These are phyloP conservation scores for Onthophagus taurus DNA, from an alignment of 1,140 invertebrate species.

Conservation along the genomic window DNA sequence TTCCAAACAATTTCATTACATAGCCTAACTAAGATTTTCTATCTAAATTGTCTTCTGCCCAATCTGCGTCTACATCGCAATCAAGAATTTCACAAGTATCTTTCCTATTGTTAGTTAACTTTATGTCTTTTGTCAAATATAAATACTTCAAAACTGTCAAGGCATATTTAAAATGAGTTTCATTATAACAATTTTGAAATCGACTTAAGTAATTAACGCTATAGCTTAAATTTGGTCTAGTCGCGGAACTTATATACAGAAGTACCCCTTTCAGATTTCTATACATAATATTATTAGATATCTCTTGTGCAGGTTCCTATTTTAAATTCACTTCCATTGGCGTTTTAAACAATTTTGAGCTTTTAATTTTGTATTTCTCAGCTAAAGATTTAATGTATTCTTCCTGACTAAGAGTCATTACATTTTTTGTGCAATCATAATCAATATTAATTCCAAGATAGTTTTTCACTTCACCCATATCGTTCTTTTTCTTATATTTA, in stretches of 20 bases:
- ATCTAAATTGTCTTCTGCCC: constrained; percentile 33
- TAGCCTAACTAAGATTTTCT: constrained; percentile 34
- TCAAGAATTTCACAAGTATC: constrained; percentile 26
- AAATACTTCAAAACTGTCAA: constrained; percentile 27
- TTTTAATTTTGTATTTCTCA: constrained; percentile 16
- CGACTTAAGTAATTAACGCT: constrained; percentile 31
- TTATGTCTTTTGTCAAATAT: constrained; percentile 32
- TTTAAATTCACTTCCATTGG: constrained; percentile 40
- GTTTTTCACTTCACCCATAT: constrained; percentile 16
- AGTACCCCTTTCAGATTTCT: constrained; percentile 34
- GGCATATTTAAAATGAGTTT: constrained; percentile 37
- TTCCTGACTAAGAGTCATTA: constrained; percentile 15
- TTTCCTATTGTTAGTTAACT: constrained; percentile 30
- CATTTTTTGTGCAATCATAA: constrained; percentile 15
- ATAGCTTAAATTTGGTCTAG: constrained; percentile 33
- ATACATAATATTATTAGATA: constrained; percentile 9
- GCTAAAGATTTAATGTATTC: constrained; percentile 15
- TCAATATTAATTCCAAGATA: constrained; percentile 22
- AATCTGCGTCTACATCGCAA: constrained; percentile 36
- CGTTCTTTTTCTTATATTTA: constrained; percentile 19
- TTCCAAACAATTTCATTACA: constrained; percentile 25
- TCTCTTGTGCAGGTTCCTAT: constrained; percentile 21
- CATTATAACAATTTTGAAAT: constrained; percentile 34
- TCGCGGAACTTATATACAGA: constrained; percentile 37
- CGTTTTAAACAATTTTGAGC: constrained; percentile 24